Evolutionary conservation across 2,797 vertebrate species (phyloP), one percentile per base, ranked within the genome.

Genomic region (Lepus oiostolus): DNA sequence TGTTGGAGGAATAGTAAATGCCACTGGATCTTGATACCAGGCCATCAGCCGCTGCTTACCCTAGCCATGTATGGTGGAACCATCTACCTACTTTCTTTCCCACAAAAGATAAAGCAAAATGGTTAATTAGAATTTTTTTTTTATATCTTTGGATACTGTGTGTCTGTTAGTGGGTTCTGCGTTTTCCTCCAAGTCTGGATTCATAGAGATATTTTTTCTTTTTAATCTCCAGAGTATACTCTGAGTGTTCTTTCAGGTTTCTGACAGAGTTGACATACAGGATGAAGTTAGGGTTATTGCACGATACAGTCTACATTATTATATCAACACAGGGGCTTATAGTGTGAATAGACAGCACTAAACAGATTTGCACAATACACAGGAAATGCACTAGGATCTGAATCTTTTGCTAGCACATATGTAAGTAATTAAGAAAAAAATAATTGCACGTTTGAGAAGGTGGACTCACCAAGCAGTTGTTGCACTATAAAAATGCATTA

Each of bases 401-500:
- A 84, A 84, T 95, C 92, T 65, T 85, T 85, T 94, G 71, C 93
- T 63, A 86, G 79, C 96, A 85, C 88, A 76, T 96, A 95, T 97
- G 96, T 88, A 96, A 93, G 82, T 93, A 96, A 97, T 97, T 89
- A 97, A 93, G 93, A 97, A 98, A 97, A 95, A 96, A 90, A 95
- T 95, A 4, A 0, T 96, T 96, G 96, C 97, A 96, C 71, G 35
- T 77, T 86, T 88, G 93, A 97, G 97, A 97, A 97, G 79, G 97
- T 97, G 97, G 96, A 95, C 97, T 98, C 97, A 97, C 97, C 96
- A 82, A 96, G 94, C 97, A 97, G 42, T 21, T 47, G 60, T 87
- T 96, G 97, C 97, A 96, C 97, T 97, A 96, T 95, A 96, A 97
- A 88, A 96, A 96, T 26, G 72, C 95, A 95, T 97, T 95, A 94